These are phyloP conservation scores for Rhagonycha fulva DNA, from an alignment of 2,888 invertebrate genomes.

Conservation along the genomic window DNA sequence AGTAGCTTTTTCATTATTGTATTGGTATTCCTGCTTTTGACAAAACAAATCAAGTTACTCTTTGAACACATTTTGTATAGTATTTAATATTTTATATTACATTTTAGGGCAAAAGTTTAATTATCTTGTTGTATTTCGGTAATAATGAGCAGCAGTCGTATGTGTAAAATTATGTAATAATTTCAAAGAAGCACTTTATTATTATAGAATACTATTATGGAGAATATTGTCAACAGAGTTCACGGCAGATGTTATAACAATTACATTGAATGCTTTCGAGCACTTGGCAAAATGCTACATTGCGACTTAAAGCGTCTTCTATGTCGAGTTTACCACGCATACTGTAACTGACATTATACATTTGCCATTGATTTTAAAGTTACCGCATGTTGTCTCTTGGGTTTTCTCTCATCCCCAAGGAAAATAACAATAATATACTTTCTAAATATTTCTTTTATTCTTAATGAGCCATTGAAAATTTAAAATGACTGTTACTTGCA, in stretches of 20 bases:
- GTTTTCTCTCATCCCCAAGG: constrained; percentile 4
- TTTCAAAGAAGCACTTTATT: constrained; percentile 4
- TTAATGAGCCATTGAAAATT: background rate
- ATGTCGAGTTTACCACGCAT: background rate
- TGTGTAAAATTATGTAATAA: constrained; percentile 3
- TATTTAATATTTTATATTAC: no score
- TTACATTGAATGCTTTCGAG: constrained; percentile 16
- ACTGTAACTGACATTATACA: constrained; percentile 4
- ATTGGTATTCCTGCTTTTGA: background rate
- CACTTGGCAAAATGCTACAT: constrained; percentile 11
- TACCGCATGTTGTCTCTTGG: constrained; percentile 26
- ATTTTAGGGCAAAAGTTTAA: background rate
- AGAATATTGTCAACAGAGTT: constrained; percentile 14
- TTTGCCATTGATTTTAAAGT: constrained; percentile 9
- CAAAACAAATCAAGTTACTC: no score
- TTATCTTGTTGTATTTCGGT: background rate
- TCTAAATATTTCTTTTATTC: background rate
- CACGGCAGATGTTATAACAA: constrained; percentile 26
- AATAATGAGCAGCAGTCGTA: background rate
- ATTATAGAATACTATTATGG: constrained; percentile 6
- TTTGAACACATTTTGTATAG: background rate
- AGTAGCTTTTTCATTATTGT: background rate
- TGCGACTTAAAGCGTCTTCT: background rate
- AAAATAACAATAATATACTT: background rate
- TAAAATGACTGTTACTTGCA: background rate